Conservation (phyloP, 2,797 vertebrate species). For the Otolemur crassicaudatus region DNA sequence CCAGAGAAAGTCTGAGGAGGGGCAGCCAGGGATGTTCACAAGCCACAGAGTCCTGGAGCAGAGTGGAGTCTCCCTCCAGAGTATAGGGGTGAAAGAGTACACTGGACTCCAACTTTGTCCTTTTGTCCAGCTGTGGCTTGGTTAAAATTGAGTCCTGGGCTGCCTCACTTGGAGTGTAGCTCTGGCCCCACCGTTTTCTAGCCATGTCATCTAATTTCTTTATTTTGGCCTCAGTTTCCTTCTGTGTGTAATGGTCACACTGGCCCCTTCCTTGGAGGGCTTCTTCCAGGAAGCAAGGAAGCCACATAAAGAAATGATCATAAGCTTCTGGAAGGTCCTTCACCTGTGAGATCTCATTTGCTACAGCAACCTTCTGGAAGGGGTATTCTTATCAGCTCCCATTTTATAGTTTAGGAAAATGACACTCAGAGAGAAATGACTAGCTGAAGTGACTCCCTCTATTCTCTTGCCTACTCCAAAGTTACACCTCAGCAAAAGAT, state of each 20-base stretch:
- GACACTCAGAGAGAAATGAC: neutral
- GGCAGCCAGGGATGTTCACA: neutral
- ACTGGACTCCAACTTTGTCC: neutral
- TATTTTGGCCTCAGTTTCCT: neutral
- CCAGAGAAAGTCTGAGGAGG: neutral
- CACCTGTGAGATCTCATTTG: neutral
- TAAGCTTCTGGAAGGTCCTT: neutral
- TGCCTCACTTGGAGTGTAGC: neutral
- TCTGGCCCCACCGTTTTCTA: neutral
- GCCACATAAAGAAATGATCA: neutral
- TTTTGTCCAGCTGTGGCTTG: neutral
- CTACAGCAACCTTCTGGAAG: neutral
- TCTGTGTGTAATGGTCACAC: neutral
- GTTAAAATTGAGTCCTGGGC: neutral
- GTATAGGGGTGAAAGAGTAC: neutral
- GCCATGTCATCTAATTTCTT: neutral
- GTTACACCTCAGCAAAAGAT: neutral
- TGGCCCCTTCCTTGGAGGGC: neutral
- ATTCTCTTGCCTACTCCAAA: neutral
- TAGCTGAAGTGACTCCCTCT: neutral
- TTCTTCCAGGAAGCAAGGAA: neutral
- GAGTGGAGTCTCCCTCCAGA: neutral
- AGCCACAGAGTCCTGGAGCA: neutral
- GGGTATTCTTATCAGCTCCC: neutral
- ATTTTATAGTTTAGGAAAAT: neutral